Evolutionary conservation across 2,888 invertebrate species (phyloP).

Genomic region (Sinotaia quadrata): DNA sequence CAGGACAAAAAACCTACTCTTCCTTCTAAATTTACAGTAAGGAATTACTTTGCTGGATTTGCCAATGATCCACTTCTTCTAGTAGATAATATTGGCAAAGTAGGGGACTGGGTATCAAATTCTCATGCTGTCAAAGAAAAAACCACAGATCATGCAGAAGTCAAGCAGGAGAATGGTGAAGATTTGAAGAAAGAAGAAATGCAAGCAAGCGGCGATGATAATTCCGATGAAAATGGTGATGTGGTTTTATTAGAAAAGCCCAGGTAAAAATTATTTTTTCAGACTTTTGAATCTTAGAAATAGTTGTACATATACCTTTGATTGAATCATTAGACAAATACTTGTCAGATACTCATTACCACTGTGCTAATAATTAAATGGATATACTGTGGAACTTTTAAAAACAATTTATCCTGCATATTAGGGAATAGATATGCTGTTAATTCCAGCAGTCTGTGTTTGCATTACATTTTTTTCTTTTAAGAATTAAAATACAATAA

Average conservation of each 20-base stretch:
- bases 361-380: too few species aligned
- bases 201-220: slow-evolving; percentile 18
- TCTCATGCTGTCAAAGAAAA: not conserved
- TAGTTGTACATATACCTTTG: too few species aligned
- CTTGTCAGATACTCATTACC: too few species aligned
- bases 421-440: too few species aligned
- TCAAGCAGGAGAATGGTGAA: slow-evolving; percentile 15
- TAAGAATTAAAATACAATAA: too few species aligned
- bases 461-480: too few species aligned
- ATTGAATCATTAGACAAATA: too few species aligned
- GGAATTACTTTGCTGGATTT: slow-evolving; percentile 90
- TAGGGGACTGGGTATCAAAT: not conserved
- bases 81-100: slow-evolving; percentile 16
- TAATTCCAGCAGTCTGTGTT: too few species aligned
- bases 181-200: too few species aligned
- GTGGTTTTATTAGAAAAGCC: slow-evolving; percentile 36
- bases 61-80: slow-evolving; percentile 85
- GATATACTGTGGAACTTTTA: too few species aligned
- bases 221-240: slow-evolving; percentile 38
- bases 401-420: too few species aligned
- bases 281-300: too few species aligned
- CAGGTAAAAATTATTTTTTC: slow-evolving; percentile 27
- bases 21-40: slow-evolving; percentile 89
- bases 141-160: not conserved
- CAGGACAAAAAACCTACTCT: slow-evolving; percentile 78